These are phyloP conservation scores for Anguilla marmorata DNA, from an alignment of 2,797 vertebrate genomes.

Conservation along the genomic window DNA sequence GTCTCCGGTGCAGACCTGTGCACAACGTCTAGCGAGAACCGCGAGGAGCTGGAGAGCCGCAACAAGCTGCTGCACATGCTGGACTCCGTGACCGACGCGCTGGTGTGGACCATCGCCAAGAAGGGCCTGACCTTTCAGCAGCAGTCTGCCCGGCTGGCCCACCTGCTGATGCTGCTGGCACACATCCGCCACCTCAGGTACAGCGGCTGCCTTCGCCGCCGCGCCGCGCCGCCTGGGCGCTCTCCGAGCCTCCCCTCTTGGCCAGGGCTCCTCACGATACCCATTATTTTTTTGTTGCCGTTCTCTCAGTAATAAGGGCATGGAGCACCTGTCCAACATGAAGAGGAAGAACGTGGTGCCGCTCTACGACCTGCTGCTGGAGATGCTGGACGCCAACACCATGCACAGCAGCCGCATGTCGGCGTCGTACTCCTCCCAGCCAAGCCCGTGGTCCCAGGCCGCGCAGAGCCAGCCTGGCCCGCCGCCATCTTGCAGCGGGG, in stretches of 20 bases:
- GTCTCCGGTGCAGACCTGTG: constrained; percentile 73
- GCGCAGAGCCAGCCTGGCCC: constrained; percentile 32
- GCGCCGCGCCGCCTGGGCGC: neutral
- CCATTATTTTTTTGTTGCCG: neutral
- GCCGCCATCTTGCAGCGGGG: constrained; percentile 38
- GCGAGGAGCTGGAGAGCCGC: constrained; percentile 83
- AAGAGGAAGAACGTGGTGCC: constrained; percentile 94
- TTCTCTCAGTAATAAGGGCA: constrained; percentile 89
- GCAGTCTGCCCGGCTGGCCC: constrained; percentile 86
- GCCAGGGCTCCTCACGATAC: neutral
- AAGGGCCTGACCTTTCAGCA: constrained; percentile 84
- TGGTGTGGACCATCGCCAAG: constrained; percentile 93
- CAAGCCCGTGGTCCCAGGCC: neutral
- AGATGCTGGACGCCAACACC: constrained; percentile 93
- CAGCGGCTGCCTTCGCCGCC: accelerated
- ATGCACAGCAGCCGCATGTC: constrained; percentile 68
- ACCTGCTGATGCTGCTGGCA: constrained; percentile 92
- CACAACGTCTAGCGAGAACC: constrained; percentile 63
- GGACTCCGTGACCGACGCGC: constrained; percentile 85
- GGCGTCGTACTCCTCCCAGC: constrained; percentile 36
- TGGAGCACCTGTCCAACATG: constrained; percentile 95
- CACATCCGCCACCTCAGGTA: constrained; percentile 93
- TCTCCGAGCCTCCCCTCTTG: neutral
- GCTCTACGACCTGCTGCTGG: constrained; percentile 90
- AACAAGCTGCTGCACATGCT: constrained; percentile 86